Evolutionary conservation across 1,140 invertebrate genomes (phyloP).

Genomic region (Glossosoma conforme): DNA sequence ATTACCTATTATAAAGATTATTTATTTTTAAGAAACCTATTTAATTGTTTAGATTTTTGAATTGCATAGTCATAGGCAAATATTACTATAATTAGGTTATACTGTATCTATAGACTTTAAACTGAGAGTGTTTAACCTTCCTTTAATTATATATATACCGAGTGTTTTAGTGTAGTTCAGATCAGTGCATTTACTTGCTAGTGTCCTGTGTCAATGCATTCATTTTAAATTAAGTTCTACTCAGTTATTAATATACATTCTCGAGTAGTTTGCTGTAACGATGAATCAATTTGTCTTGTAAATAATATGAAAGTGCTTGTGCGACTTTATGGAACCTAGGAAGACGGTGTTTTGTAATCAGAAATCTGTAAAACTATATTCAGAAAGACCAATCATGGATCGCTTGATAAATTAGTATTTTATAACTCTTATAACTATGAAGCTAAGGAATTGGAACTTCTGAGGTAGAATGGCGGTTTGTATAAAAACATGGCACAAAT

Average conservation of each 20-base stretch:
- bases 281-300: too few relatives aligned
- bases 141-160: constrained; percentile 3
- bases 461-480: background rate
- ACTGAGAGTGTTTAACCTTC: constrained; percentile 1
- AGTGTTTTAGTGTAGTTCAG: constrained; percentile 15
- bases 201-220: too few relatives aligned
- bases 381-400: too few relatives aligned
- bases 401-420: too few relatives aligned
- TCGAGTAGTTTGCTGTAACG: too few relatives aligned
- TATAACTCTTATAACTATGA: too few relatives aligned
- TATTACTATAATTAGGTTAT: constrained; percentile 13
- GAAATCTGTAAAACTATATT: too few relatives aligned
- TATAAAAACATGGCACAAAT: constrained; percentile 11
- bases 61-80: constrained; percentile 27
- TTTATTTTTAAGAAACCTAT: constrained; percentile 10
- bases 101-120: constrained; percentile 10
- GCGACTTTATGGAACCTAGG: too few relatives aligned
- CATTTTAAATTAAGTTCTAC: too few relatives aligned
- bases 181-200: constrained; percentile 22
- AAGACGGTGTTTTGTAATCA: too few relatives aligned
- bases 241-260: too few relatives aligned
- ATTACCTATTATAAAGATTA: background rate
- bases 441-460: constrained; percentile 19
- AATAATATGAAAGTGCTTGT: too few relatives aligned
- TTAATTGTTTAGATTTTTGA: constrained; percentile 20